Percentiles rank a stretch among this genome's conserved stretches.
phyloP scores from a whole-genome alignment of 1,140 invertebrate species.

The Metopolophium dirhodum region DNA sequence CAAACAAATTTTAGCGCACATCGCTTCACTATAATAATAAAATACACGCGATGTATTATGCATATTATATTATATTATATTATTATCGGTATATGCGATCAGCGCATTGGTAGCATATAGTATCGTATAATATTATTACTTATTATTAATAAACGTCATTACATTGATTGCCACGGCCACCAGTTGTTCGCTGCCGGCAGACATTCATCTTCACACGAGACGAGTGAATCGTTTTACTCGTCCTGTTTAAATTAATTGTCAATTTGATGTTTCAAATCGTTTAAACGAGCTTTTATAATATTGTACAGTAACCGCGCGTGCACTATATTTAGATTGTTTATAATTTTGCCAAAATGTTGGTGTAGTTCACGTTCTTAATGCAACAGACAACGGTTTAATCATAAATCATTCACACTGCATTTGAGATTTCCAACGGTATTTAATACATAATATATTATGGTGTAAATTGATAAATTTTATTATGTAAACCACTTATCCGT shows the following conservation, averaged over 20 bases:
- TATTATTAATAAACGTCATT: background rate
- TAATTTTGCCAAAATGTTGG: conserved; percentile 9
- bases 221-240: conserved; percentile 1
- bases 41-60: background rate
- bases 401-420: background rate
- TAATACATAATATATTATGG: background rate
- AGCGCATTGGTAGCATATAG: background rate
- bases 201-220: background rate
- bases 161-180: background rate
- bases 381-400: background rate
- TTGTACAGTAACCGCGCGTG: background rate
- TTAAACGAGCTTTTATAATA: background rate
- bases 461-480: conserved; percentile 8
- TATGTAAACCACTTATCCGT: background rate
- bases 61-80: too few species aligned
- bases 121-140: background rate
- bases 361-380: background rate
- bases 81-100: background rate
- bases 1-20: background rate
- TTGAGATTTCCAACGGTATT: background rate
- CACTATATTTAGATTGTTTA: background rate
- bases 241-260: background rate
- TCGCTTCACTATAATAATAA: too few species aligned
- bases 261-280: background rate
- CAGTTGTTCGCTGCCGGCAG: background rate